Percentiles rank a stretch among this genome's conserved stretches.
Conservation (phyloP, 1,140 invertebrate species). For the Aphelinus certus region DNA sequence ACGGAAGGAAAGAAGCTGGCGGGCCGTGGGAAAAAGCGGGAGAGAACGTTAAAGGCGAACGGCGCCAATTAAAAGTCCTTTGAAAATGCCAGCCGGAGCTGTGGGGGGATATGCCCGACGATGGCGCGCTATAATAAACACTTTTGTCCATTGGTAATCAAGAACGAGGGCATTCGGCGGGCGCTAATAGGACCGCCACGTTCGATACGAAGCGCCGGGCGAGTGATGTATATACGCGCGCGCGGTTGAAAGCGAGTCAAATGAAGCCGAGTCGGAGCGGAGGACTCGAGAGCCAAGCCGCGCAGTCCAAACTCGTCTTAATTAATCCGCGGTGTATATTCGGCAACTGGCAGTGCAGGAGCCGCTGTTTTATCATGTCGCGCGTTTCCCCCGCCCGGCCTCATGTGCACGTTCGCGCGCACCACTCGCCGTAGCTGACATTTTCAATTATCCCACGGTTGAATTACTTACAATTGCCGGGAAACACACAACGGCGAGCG, state of each 20-base stretch:
- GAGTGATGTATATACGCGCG: too few relatives aligned
- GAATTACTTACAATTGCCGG: too few relatives aligned
- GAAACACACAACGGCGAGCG: too few relatives aligned
- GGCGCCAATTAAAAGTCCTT: neutral
- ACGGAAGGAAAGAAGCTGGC: neutral
- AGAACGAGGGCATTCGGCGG: neutral
- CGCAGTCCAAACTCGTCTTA: conserved; percentile 27
- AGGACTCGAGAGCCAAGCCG: too few relatives aligned
- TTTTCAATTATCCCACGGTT: too few relatives aligned
- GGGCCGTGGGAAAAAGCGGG: neutral
- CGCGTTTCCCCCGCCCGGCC: neutral
- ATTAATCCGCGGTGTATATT: conserved; percentile 21
- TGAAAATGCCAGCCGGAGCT: neutral
- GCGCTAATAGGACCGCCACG: too few relatives aligned
- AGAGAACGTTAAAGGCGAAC: neutral
- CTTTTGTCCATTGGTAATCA: conserved; percentile 3
- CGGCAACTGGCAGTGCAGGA: too few relatives aligned
- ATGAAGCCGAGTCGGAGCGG: neutral
- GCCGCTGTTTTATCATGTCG: too few relatives aligned
- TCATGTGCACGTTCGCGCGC: too few relatives aligned
- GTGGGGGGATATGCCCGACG: too few relatives aligned
- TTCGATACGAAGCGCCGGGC: neutral
- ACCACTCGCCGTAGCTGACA: too few relatives aligned
- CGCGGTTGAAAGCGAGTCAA: neutral
- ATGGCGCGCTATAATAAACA: neutral